A percentile compares a stretch with the other conserved stretches of the same genome.
phyloP scores from a whole-genome alignment of 2,113 vertebrate genomes.

The Dromiciops gliroides region DNA sequence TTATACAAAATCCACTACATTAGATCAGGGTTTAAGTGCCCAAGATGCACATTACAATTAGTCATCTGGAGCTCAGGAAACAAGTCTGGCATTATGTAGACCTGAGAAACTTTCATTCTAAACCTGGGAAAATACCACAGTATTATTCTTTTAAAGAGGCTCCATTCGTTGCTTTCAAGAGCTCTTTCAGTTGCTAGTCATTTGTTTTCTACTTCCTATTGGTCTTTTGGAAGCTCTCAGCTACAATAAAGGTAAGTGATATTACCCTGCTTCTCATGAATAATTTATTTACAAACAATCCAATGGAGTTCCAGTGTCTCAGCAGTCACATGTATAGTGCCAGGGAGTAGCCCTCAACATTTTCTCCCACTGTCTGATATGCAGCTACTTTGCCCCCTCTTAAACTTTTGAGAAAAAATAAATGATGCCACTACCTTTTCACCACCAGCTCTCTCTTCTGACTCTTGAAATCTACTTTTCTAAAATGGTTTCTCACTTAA shows the following conservation, averaged over 20 bases:
- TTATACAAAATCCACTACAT: not conserved
- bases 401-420: too few species aligned
- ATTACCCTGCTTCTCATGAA: not conserved
- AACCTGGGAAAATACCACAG: not conserved
- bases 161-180: slow-evolving; percentile 17
- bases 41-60: not conserved
- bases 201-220: slow-evolving; percentile 22
- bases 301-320: not conserved
- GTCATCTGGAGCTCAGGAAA: not conserved
- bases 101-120: slow-evolving; percentile 33
- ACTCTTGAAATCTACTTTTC: not conserved
- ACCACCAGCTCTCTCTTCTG: not conserved
- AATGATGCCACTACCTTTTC: not conserved
- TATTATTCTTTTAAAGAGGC: not conserved
- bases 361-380: not conserved
- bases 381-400: not conserved
- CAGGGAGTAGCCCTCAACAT: not conserved
- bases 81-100: not conserved
- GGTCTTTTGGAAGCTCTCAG: slow-evolving; percentile 4
- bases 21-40: not conserved
- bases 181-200: not conserved
- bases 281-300: slow-evolving; percentile 13
- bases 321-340: not conserved
- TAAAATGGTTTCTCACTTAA: not conserved
- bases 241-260: not conserved